Conservation (phyloP, 2,888 invertebrate species). For the Megastigmus dorsalis region DNA sequence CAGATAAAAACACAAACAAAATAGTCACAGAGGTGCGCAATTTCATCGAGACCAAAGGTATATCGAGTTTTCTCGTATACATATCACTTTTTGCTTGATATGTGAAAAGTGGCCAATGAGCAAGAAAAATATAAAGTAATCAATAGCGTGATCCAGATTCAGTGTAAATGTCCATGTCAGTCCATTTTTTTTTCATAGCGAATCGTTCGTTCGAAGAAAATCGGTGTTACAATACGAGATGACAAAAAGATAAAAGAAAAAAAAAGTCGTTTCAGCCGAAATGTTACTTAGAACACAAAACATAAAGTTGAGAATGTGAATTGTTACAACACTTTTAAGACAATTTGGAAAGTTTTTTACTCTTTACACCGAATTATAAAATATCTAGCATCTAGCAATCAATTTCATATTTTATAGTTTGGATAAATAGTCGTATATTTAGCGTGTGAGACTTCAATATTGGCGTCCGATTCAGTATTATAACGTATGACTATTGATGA, state of each 20-base stretch:
- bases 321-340: slow-evolving; percentile 14
- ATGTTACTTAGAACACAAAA: neutral
- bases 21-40: slow-evolving; percentile 15
- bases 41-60: neutral
- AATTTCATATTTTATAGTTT: too few relatives aligned
- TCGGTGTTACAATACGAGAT: slow-evolving; percentile 14
- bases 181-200: slow-evolving; percentile 23
- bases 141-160: slow-evolving; percentile 16
- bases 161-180: slow-evolving; percentile 31
- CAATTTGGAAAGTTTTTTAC: slow-evolving; percentile 7
- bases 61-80: neutral
- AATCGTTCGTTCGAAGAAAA: neutral
- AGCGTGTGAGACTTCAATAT: neutral
- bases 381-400: neutral
- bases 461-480: too few relatives aligned
- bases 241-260: neutral
- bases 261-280: neutral
- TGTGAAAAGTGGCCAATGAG: slow-evolving; percentile 14
- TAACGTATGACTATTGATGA: too few relatives aligned
- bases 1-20: slow-evolving; percentile 27
- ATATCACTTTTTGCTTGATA: neutral
- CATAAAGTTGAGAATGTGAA: neutral
- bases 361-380: neutral
- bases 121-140: slow-evolving; percentile 26
- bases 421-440: too few relatives aligned